Conservation (phyloP, 2,888 invertebrate species). For the Agriotes lineatus region DNA sequence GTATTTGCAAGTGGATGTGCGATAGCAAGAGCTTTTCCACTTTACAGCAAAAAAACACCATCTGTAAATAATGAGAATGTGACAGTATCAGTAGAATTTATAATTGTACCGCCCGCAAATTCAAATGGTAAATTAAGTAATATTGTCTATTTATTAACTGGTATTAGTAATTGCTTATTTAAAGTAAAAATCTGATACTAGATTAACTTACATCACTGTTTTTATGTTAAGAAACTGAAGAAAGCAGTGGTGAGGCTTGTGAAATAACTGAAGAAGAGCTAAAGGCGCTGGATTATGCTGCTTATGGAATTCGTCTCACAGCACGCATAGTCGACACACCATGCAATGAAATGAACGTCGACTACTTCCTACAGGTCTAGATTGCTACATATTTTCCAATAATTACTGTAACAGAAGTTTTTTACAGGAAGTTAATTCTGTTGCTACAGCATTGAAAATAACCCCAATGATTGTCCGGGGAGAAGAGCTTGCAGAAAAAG, state of each 20-base stretch:
- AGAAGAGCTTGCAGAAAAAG: constrained; percentile 79
- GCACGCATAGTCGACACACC: constrained; percentile 89
- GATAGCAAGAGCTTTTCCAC: constrained; percentile 84
- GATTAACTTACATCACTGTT: background rate
- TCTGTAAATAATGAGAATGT: constrained; percentile 52
- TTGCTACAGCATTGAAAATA: constrained; percentile 76
- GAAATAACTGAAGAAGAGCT: constrained; percentile 66
- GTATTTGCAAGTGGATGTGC: constrained; percentile 85
- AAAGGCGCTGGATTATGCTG: constrained; percentile 70
- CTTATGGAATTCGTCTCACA: constrained; percentile 77
- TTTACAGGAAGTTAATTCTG: constrained; percentile 74
- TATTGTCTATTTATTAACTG: background rate
- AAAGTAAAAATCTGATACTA: background rate
- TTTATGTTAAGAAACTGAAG: constrained; percentile 24
- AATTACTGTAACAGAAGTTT: background rate
- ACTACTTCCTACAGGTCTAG: constrained; percentile 78
- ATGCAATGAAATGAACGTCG: constrained; percentile 87
- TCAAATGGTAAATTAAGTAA: constrained; percentile 9
- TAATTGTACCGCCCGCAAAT: constrained; percentile 57
- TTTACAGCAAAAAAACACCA: constrained; percentile 73
- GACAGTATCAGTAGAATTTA: constrained; percentile 70
- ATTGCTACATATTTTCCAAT: constrained; percentile 2
- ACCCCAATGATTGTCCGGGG: constrained; percentile 81
- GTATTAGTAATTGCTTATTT: too few relatives aligned
- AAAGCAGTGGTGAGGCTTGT: constrained; percentile 53